Percentiles rank a stretch among this genome's conserved stretches.
Conservation (phyloP, 1,140 invertebrate genomes). For the Platorchestia sp. region DNA sequence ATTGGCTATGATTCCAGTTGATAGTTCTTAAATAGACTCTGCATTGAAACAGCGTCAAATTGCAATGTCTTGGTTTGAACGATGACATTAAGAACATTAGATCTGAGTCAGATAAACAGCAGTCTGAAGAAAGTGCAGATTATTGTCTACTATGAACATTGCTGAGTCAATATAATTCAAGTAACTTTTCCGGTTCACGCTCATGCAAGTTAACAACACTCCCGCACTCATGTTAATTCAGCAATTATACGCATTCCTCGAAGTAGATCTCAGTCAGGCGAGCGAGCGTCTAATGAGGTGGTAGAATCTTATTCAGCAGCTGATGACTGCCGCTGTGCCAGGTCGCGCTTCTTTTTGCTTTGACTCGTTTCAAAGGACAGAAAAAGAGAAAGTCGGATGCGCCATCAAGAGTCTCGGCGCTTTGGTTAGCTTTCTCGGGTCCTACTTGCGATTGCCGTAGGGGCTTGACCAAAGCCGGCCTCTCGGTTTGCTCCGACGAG, state of each 20-base stretch:
- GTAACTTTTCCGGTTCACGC: too few relatives aligned
- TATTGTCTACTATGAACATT: not conserved
- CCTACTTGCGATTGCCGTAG: not conserved
- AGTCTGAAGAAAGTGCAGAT: not conserved
- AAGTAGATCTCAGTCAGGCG: not conserved
- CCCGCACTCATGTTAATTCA: not conserved
- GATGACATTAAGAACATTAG: not conserved
- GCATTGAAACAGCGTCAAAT: not conserved
- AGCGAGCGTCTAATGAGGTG: not conserved
- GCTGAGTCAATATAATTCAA: too few relatives aligned
- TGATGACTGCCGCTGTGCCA: not conserved
- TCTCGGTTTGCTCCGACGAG: not conserved
- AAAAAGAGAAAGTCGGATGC: constrained; percentile 27
- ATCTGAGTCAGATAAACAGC: not conserved
- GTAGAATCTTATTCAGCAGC: not conserved
- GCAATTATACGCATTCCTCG: not conserved
- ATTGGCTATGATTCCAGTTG: not conserved
- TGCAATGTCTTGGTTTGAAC: not conserved
- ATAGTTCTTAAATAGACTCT: not conserved
- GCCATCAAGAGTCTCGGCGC: not conserved
- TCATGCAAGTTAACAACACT: not conserved
- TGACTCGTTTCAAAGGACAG: not conserved
- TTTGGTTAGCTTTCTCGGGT: not conserved
- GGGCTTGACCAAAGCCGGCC: not conserved
- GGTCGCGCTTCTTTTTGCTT: not conserved